phyloP scores from a whole-genome alignment of 1,140 invertebrate species.

The Spodoptera frugiperda region DNA sequence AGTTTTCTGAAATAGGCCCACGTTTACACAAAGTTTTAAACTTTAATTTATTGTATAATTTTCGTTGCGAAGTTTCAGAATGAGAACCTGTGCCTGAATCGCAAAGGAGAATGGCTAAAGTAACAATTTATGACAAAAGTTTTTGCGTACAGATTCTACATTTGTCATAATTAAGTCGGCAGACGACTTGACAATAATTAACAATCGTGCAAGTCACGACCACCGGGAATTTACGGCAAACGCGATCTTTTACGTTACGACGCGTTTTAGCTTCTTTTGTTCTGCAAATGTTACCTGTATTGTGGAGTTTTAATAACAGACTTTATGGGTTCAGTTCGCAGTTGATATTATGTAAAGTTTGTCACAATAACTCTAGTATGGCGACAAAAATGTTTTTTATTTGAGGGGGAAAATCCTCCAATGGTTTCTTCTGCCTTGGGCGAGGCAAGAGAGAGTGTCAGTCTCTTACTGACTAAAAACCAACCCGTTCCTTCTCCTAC shows the following conservation, averaged over 20 bases:
- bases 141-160: constrained; percentile 23
- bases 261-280: too few species aligned
- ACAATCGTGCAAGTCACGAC: constrained; percentile 12
- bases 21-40: constrained; percentile 16
- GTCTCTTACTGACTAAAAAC: too few species aligned
- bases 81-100: not conserved
- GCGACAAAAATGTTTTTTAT: too few species aligned
- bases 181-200: constrained; percentile 16
- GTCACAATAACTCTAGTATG: too few species aligned
- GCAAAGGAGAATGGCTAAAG: constrained; percentile 15
- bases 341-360: too few species aligned
- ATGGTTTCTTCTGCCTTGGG: too few species aligned
- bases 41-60: constrained; percentile 44
- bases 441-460: too few species aligned
- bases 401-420: too few species aligned
- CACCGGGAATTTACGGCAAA: not conserved
- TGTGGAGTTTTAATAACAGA: too few species aligned
- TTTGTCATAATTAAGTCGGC: constrained; percentile 25
- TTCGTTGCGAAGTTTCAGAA: constrained; percentile 26
- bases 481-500: too few species aligned
- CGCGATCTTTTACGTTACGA: not conserved
- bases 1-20: not conserved
- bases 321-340: too few species aligned
- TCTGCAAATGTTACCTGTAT: too few species aligned
- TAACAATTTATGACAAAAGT: constrained; percentile 35